Conservation (phyloP, 2,797 vertebrate genomes). For the Alauda arvensis region DNA sequence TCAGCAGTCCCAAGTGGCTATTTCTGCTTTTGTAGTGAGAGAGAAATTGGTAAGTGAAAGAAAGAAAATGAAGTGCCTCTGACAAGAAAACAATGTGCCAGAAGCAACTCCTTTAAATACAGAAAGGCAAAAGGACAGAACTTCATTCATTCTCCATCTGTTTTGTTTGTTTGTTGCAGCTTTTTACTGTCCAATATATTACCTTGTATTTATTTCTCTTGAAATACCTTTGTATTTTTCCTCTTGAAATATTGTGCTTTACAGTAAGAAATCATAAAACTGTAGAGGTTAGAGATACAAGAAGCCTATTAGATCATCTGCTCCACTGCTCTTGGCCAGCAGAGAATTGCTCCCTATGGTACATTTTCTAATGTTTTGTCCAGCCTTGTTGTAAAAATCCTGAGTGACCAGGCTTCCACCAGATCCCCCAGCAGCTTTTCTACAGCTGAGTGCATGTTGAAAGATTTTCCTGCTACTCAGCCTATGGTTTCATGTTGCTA, state of each 20-base stretch:
- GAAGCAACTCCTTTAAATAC: conserved; percentile 18
- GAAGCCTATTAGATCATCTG: conserved; percentile 40
- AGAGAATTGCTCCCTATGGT: conserved; percentile 18
- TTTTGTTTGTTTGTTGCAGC: background rate
- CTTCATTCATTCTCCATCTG: background rate
- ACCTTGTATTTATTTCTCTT: background rate
- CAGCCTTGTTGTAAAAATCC: conserved; percentile 24
- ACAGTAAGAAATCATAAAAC: background rate
- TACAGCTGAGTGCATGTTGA: conserved; percentile 1
- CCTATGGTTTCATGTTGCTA: background rate
- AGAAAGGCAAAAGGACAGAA: conserved; percentile 4
- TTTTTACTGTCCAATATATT: background rate
- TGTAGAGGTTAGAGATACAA: conserved; percentile 26
- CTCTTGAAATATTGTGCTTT: background rate
- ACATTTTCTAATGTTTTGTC: conserved; percentile 42
- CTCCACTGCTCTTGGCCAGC: background rate
- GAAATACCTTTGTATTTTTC: background rate
- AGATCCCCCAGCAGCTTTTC: background rate
- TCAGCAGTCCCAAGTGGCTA: conserved; percentile 50
- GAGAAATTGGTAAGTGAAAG: conserved; percentile 33
- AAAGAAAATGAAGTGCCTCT: conserved; percentile 21
- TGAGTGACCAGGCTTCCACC: conserved; percentile 28
- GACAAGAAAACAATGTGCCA: conserved; percentile 38
- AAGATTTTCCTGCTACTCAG: background rate
- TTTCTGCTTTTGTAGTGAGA: conserved; percentile 57